Evolutionary conservation across 2,113 vertebrate species (phyloP), one percentile per base, ranked within the genome.

Genomic region (Motacilla alba): DNA sequence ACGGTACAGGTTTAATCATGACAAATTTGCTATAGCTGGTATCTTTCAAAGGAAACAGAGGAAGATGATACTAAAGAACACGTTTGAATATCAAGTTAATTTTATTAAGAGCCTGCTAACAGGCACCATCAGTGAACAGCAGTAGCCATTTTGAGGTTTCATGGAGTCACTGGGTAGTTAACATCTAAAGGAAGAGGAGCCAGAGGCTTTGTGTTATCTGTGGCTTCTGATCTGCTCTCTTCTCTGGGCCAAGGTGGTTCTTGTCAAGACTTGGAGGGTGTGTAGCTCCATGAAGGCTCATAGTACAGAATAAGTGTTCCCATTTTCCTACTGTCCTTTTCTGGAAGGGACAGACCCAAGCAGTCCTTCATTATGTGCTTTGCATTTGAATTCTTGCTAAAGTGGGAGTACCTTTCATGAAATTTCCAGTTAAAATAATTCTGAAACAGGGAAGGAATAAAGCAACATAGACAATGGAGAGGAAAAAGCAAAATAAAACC

Each of bases 351-450:
- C 16, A 97, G 75, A n/a, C 92, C 90, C 63, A 90, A 96, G 46
- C 56, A 90, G 67, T 77, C 59, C 26, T 97, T 86, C 1, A 1
- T 66, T 22, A 66, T 37, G 5, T 60, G 41, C 15, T 78, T 73
- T 17, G 77, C 27, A 19, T 92, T 70, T 55, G 94, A 94, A 43
- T 94, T 87, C 33, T 50, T 95, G 27, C 92, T 97, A 35, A 98
- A 97, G 58, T 93, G 96, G 72, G 81, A 98, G 41, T 97, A 88
- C 47, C 92, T 94, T 88, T 97, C 94, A 35, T 95, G 94, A 60
- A 98, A 97, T 90, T 96, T 98, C 98, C 98, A 98, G 76, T 97
- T 98, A 90, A 98, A 98, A 87, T 98, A 99, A 96, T 99, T 97
- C 98, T 98, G 72, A 87, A 56, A 39, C 8, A 19, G 24, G 28